A percentile compares a stretch with the other conserved stretches of the same genome.
Evolutionary conservation across 2,113 vertebrate genomes (phyloP).

Genomic region (Conger conger): DNA sequence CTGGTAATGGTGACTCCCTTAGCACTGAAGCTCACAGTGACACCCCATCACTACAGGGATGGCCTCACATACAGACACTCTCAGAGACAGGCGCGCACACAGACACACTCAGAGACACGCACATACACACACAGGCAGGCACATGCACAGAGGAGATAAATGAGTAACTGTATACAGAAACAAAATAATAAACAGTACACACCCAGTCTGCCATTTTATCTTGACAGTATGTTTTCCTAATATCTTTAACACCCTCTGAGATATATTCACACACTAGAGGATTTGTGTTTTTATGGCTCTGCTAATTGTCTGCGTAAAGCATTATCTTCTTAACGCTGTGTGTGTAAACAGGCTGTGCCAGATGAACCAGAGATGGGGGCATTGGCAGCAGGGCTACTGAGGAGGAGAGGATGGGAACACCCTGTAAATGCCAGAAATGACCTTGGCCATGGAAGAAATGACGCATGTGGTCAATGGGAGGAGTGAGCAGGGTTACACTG

Average conservation of each 20-base stretch:
- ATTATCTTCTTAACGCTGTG: background rate
- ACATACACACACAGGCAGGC: background rate
- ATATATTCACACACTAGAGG: background rate
- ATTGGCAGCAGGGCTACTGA: background rate
- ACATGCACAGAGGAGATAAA: background rate
- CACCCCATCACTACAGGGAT: conserved; percentile 40
- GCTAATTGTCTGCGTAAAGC: background rate
- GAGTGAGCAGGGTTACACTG: background rate
- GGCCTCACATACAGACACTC: conserved; percentile 15
- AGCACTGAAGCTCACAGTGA: conserved; percentile 22
- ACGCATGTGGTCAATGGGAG: background rate
- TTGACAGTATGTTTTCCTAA: background rate
- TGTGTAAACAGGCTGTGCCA: background rate
- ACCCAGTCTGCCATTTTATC: background rate
- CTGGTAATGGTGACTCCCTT: conserved; percentile 43
- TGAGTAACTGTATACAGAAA: background rate
- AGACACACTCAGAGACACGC: background rate
- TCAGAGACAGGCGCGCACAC: background rate
- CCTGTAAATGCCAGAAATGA: background rate
- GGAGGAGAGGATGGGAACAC: background rate
- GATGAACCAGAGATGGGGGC: background rate
- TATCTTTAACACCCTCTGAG: background rate
- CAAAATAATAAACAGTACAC: background rate
- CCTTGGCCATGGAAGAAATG: background rate
- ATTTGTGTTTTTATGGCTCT: background rate